Evolutionary conservation across 2,888 invertebrate genomes (phyloP).

Genomic region (Dioctria rufipes): DNA sequence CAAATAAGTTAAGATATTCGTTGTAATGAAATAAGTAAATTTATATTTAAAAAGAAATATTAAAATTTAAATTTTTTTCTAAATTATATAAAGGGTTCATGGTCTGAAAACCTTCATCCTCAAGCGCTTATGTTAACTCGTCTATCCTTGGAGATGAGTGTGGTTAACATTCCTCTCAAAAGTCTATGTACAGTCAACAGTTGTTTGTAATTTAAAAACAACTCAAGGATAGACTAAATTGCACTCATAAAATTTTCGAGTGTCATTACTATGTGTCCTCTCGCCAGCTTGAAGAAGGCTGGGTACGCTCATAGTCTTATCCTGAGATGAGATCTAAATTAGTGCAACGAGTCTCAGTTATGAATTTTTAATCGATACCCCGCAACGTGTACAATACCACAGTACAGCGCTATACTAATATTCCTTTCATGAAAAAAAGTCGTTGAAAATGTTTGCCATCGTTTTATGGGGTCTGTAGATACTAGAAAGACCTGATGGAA

Average conservation of each 20-base stretch:
- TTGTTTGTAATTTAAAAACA: constrained; percentile 44
- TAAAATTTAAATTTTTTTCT: too few relatives aligned
- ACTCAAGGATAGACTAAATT: constrained; percentile 32
- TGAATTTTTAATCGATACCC: constrained; percentile 50
- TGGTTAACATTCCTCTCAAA: constrained; percentile 16
- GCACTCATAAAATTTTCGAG: constrained; percentile 8
- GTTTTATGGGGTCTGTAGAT: constrained; percentile 41
- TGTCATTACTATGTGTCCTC: background rate
- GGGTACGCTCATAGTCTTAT: constrained; percentile 11
- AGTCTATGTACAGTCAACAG: constrained; percentile 31
- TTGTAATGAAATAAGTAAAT: too few relatives aligned
- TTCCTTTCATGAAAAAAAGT: constrained; percentile 35
- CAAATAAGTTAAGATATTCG: too few relatives aligned
- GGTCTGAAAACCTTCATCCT: too few relatives aligned
- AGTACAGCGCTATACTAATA: constrained; percentile 28
- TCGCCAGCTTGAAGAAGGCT: background rate
- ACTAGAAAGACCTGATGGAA: constrained; percentile 40
- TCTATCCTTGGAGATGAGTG: constrained; percentile 2
- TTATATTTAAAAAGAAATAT: too few relatives aligned
- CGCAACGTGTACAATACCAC: background rate
- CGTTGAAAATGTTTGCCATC: constrained; percentile 50
- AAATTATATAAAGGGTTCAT: too few relatives aligned
- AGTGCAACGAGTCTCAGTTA: constrained; percentile 44
- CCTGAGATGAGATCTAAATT: constrained; percentile 48
- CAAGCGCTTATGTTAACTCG: background rate